Conservation (phyloP, 2,797 vertebrate genomes). For the Tauraco hartlaubi region DNA sequence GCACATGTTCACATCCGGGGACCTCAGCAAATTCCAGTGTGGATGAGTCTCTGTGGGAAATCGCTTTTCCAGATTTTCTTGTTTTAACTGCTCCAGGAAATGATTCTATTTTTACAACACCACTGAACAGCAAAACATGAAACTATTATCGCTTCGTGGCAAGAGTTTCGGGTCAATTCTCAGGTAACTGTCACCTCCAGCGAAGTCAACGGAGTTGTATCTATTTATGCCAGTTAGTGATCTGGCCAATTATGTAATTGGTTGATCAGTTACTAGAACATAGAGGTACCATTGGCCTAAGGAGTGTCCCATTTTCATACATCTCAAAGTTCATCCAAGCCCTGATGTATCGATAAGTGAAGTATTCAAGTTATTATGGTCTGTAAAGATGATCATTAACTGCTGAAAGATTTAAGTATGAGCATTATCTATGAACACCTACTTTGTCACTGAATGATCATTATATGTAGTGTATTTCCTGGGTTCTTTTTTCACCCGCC, state of each 20-base stretch:
- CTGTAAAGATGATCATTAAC: slow-evolving; percentile 59
- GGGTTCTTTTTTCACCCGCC: background rate
- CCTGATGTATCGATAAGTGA: slow-evolving; percentile 73
- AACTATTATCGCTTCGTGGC: background rate
- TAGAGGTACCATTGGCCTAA: slow-evolving; percentile 20
- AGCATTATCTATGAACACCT: background rate
- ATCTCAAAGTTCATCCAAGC: slow-evolving; percentile 72
- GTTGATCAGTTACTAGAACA: slow-evolving; percentile 66
- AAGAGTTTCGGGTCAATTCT: slow-evolving; percentile 26
- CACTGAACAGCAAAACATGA: slow-evolving; percentile 24
- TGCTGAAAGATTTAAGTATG: background rate
- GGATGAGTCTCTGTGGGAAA: slow-evolving; percentile 67
- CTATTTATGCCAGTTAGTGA: background rate
- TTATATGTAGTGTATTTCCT: background rate
- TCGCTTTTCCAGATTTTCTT: slow-evolving; percentile 23
- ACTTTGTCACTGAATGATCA: background rate
- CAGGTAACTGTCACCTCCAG: slow-evolving; percentile 18
- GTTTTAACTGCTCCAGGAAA: slow-evolving; percentile 54
- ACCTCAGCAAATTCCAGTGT: slow-evolving; percentile 30
- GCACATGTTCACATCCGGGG: slow-evolving; percentile 50
- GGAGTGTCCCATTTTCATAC: slow-evolving; percentile 62
- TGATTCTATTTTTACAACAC: slow-evolving; percentile 57
- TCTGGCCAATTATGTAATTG: slow-evolving; percentile 42
- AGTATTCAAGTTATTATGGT: slow-evolving; percentile 43
- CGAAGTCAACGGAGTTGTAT: background rate